Evolutionary conservation across 2,113 vertebrate genomes (phyloP), one percentile per base, ranked within the genome.

Genomic region (Coptodon rendalli): DNA sequence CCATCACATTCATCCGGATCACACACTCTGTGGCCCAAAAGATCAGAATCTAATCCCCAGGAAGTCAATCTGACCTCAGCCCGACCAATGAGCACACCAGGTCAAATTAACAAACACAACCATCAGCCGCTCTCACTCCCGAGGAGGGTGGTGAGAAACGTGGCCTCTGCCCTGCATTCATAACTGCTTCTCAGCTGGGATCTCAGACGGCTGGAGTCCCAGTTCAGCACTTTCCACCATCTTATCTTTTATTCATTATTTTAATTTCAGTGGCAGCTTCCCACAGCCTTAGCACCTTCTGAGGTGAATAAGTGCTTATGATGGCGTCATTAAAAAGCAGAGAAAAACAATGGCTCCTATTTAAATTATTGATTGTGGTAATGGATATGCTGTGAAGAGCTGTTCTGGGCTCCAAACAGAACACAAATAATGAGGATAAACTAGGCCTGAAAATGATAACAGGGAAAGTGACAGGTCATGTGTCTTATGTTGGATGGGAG

Each of bases 181-280:
- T 89, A 89, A 86, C 83, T 45, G 84, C 48, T 27, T 76, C 90
- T 89, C 83, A 81, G 81, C 78, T 45, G 63, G 66, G 86, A 80
- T 87, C 85, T 53, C 78, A 81, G 17, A 34, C 36, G 9, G 45
- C 16, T 59, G 5, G 73, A 89, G 66, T 90, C 86, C 83, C 82
- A 88, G 83, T 90, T 92, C 90, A 87, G 90, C 89, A 91, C 71
- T 93, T 91, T 92, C 81, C 84, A 73, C 52, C n/a, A 2, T 53
- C 93, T 92, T 83, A 96, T 96, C 89, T 95, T 95, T 95, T 96
- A 95, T 96, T 95, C 91, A 95, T 94, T 76, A 68, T 91, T 87
- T 90, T 94, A 93, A 95, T 95, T 95, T 91, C 81, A 43, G 81
- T 16, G 68, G 83, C 68, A 86, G 81, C 82, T 76, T 91, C 91